A percentile compares a stretch with the other conserved stretches of the same genome.
Evolutionary conservation across 2,888 invertebrate genomes (phyloP).

Genomic region (Emmelina monodactyla): DNA sequence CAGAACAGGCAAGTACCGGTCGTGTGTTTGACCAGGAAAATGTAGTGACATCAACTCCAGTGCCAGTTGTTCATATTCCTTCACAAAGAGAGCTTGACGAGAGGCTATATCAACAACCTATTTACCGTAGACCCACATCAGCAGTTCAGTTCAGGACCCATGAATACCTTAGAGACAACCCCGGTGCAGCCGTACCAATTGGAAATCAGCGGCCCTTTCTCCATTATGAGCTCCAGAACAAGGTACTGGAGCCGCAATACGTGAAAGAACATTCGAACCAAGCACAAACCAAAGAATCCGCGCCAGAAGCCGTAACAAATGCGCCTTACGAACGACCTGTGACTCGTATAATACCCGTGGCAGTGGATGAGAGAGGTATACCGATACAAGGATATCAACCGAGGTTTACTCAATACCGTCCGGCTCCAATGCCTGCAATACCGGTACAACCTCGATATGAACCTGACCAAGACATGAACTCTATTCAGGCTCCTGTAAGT

Average conservation of each 20-base stretch:
- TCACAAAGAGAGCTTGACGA: slow-evolving; percentile 41
- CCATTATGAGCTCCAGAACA: slow-evolving; percentile 55
- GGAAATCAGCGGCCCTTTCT: slow-evolving; percentile 60
- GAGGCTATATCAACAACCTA: slow-evolving; percentile 42
- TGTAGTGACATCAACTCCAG: slow-evolving; percentile 58
- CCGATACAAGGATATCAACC: slow-evolving; percentile 49
- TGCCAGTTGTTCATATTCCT: slow-evolving; percentile 64
- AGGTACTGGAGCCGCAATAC: slow-evolving; percentile 53
- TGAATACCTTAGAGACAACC: slow-evolving; percentile 57
- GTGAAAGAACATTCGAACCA: slow-evolving; percentile 31
- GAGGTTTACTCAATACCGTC: slow-evolving; percentile 42
- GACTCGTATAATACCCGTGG: slow-evolving; percentile 48
- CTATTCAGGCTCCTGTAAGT: slow-evolving; percentile 74
- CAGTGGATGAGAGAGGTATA: slow-evolving; percentile 53
- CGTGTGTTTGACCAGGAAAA: slow-evolving; percentile 53
- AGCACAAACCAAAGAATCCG: slow-evolving; percentile 30
- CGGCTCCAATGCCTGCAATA: slow-evolving; percentile 21
- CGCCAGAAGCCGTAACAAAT: slow-evolving; percentile 36
- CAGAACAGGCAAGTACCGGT: slow-evolving; percentile 61
- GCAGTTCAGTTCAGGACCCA: slow-evolving; percentile 48
- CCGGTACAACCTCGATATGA: slow-evolving; percentile 47
- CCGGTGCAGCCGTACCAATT: slow-evolving; percentile 53
- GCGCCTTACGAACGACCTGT: slow-evolving; percentile 44
- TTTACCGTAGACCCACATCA: slow-evolving; percentile 39
- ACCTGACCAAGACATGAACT: slow-evolving; percentile 60